Percentiles rank a stretch among this genome's conserved stretches.
Conservation (phyloP, 2,888 invertebrate genomes). For the Steinernema scapterisci region DNA sequence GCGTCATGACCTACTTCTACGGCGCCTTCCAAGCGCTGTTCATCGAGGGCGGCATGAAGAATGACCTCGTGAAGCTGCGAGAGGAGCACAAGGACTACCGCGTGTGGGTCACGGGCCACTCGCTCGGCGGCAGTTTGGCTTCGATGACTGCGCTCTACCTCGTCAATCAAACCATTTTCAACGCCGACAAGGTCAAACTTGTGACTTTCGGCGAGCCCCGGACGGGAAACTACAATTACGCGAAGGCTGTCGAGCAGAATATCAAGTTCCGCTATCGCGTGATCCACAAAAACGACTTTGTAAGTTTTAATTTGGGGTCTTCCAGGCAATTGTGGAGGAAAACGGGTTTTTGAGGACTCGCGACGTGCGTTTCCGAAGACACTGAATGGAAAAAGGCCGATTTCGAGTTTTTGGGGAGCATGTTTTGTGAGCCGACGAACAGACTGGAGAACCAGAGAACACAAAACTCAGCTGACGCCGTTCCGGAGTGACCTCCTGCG, state of each 20-base stretch:
- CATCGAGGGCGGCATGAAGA: slow-evolving; percentile 63
- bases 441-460: too few relatives aligned
- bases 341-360: too few relatives aligned
- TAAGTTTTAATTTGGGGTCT: slow-evolving; percentile 37
- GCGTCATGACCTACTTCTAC: slow-evolving; percentile 67
- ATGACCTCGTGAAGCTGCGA: slow-evolving; percentile 58
- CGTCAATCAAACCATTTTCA: slow-evolving; percentile 56
- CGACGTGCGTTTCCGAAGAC: too few relatives aligned
- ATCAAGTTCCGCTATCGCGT: slow-evolving; percentile 64
- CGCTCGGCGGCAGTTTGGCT: slow-evolving; percentile 64
- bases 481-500: too few relatives aligned
- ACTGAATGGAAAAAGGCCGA: too few relatives aligned
- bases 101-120: slow-evolving; percentile 66
- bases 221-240: slow-evolving; percentile 65
- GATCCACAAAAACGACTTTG: slow-evolving; percentile 62
- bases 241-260: slow-evolving; percentile 62
- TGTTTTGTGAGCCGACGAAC: too few relatives aligned
- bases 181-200: slow-evolving; percentile 53
- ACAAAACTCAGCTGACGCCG: too few relatives aligned
- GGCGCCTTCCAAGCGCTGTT: slow-evolving; percentile 61
- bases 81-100: slow-evolving; percentile 63
- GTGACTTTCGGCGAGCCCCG: slow-evolving; percentile 67
- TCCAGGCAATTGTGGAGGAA: too few relatives aligned
- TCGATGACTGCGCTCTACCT: slow-evolving; percentile 65
- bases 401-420: too few relatives aligned